Base-by-base conservation (phyloP, 1,140 invertebrate genomes). In the Bombus ignitus region DNA sequence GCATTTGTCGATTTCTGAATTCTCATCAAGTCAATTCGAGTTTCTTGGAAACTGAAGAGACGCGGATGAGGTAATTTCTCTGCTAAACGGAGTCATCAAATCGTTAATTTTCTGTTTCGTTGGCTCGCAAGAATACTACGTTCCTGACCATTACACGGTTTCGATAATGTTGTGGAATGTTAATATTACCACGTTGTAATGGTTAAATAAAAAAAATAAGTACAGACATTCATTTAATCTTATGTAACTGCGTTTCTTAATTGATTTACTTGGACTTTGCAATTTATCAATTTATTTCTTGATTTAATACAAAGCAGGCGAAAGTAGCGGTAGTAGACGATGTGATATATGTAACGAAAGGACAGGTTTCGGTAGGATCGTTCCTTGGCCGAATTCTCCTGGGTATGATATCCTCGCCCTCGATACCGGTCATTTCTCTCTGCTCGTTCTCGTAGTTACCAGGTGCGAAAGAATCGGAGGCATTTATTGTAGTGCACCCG, bases 401-500 rank as follows among this genome's bases (percentile, higher is more conserved):
- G 3, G 22, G 32, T 35, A 47, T 28, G 22, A 15, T 73, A 79
- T 66, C 78, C 79, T 85, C 84, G 84, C 42, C 59, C 78, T 44
- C 78, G 78, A 81, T 85, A 74, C 59, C 59, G 78, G 79, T 73
- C 68, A 65, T 83, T 73, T 87, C 62, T 88, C 59, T 81, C n/a
- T 39, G 37, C 74, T 85, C 44, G 28, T n/a, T 42, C 72, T 39
- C n/a, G 68, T 76, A 25, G 71, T n/a, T 57, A 80, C 68, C 89
- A 83, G 66, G 72, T 44, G 73, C 44, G 32, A 53, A 82, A 81
- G 85, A 89, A 88, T 89, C 88, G 88, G 81, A 85, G 85, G 83
- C 83, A 85, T 88, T 90, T 87, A 87, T 88, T 88, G 87, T 89
- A 83, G 77, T 81, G 86, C 76, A 88, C 78, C 83, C 59, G 78